Evolutionary conservation across 1,140 invertebrate species (phyloP).

Genomic region (Yoshiicerus persimilis): DNA sequence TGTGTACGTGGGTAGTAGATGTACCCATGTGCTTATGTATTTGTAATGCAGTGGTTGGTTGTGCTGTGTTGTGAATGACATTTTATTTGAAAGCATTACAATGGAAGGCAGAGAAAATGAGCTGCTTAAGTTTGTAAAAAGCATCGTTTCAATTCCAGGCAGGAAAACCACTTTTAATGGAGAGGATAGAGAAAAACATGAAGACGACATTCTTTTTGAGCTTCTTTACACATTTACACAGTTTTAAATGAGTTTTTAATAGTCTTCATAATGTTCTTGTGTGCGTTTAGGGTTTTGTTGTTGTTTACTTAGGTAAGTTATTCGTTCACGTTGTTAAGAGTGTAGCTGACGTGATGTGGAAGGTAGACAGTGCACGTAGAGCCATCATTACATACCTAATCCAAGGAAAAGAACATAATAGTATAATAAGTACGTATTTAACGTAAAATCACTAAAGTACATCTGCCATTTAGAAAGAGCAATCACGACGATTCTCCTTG

Average conservation of each 20-base stretch:
- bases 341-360: not conserved
- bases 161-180: slow-evolving; percentile 6
- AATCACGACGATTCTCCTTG: not conserved
- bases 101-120: not conserved
- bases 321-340: not conserved
- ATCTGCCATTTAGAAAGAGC: not conserved
- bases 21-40: not conserved
- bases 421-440: not conserved
- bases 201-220: not conserved
- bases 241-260: slow-evolving; percentile 15
- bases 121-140: not conserved
- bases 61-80: not conserved
- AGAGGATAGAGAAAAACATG: not conserved
- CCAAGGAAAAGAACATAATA: not conserved
- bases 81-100: not conserved
- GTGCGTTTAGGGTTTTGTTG: not conserved
- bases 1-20: not conserved
- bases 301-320: not conserved
- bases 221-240: slow-evolving; percentile 6
- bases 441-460: not conserved
- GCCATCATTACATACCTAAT: not conserved
- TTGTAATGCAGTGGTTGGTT: not conserved
- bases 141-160: not conserved
- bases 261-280: not conserved
- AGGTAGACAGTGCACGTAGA: not conserved